phyloP scores from a whole-genome alignment of 2,113 vertebrate genomes.

The Maccullochella peelii region DNA sequence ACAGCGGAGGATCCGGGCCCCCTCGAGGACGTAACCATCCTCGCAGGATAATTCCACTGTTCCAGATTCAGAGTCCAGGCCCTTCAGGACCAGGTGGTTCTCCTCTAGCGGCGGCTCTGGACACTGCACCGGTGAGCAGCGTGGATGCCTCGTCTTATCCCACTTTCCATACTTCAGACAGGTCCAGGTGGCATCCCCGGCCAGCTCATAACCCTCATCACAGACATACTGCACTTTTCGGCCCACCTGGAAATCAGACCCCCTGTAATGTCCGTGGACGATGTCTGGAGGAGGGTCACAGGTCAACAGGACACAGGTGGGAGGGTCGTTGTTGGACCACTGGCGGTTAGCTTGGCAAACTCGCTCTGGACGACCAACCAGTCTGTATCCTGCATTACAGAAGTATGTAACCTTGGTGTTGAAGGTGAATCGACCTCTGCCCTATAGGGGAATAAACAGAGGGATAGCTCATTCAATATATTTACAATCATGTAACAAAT shows the following conservation, averaged over 20 bases:
- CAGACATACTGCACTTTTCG: slow-evolving; percentile 92
- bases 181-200: slow-evolving; percentile 90
- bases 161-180: slow-evolving; percentile 93
- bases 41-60: slow-evolving; percentile 92
- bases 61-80: slow-evolving; percentile 85
- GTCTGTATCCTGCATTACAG: slow-evolving; percentile 89
- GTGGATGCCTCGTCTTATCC: slow-evolving; percentile 87
- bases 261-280: slow-evolving; percentile 86
- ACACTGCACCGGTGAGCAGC: slow-evolving; percentile 91
- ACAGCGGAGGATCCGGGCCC: slow-evolving; percentile 89
- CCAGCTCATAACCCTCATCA: slow-evolving; percentile 93
- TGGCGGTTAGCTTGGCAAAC: slow-evolving; percentile 94
- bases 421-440: slow-evolving; percentile 85
- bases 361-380: slow-evolving; percentile 87
- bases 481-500: neutral
- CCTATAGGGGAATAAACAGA: slow-evolving; percentile 73
- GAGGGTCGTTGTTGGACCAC: slow-evolving; percentile 90
- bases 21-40: slow-evolving; percentile 90
- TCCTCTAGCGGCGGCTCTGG: slow-evolving; percentile 92
- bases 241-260: slow-evolving; percentile 90
- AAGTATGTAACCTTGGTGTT: slow-evolving; percentile 88
- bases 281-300: slow-evolving; percentile 90
- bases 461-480: neutral
- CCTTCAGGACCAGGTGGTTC: slow-evolving; percentile 91
- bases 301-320: slow-evolving; percentile 89